Evolutionary conservation across 2,888 invertebrate species (phyloP), one percentile per base, ranked within the genome.

Genomic region (Lottia scabra): DNA sequence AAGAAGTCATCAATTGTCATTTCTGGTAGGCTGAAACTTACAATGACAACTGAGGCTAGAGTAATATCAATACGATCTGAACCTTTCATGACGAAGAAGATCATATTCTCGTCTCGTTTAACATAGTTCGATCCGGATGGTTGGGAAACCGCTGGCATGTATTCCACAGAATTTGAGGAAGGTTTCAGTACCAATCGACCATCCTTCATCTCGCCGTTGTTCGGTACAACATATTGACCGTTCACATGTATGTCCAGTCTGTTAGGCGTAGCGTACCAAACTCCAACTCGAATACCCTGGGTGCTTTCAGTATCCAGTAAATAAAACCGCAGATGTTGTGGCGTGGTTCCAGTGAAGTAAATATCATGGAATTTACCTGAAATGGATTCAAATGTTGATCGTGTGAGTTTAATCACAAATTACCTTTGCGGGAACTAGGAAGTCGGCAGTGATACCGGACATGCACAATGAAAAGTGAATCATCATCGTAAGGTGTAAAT

Each of bases 1-100:
- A 83, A 88, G 79, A 88, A 88, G 6, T 87, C 83, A 38, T 83
- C 84, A 0, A 84, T 82, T 0, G 83, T 83, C 75, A 88, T 63
- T 10, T 80, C 80, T 13, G 83, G 81, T 10, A 80, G 65, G 1
- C 76, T 72, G 68, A 83, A 80, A 16, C 80, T 77, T 70, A 70
- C 65, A 10, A 70, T 13, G 0, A 65, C 45, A n/a, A 62, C 46
- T 13, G 27, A 8, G 2, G 70, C 64, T 1, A 64, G 63, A 15
- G 27, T 19, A 63, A 70, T 70, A 15, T 46, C 48, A 13, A 70
- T 26, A 13, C 23, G n/a, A 23, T 2, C 30, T 12, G 44, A 43
- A 2, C 64, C 70, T 44, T 64, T 64, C n/a, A 70, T 16, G 4
- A 64, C 27, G 12, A 70, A 27, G 48, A 44, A 65, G 27, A 70